Base-by-base conservation (phyloP, 2,797 vertebrate species). In the Poeciliopsis turneri region DNA sequence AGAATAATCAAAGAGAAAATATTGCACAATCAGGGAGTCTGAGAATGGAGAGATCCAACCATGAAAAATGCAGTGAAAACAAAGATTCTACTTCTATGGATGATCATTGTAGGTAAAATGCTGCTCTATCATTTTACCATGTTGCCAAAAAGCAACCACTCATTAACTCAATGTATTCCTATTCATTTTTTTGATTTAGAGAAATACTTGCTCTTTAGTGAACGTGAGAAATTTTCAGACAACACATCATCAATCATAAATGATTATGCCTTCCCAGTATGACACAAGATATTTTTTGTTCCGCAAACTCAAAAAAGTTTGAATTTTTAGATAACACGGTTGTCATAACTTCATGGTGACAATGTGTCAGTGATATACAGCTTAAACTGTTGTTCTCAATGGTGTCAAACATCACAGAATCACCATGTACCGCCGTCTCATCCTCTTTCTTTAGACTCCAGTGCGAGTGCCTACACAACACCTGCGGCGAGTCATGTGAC, bases 401-500 rank as follows among this genome's bases (percentile, higher is more conserved):
- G 30, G 36, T n/a, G 57, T 47, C 16, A 51, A 57, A 36, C 55
- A 41, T 84, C 2, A 70, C 78, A 69, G n/a, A 72, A 28, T 85
- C 1, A 59, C 77, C 79, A 46, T 86, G 73, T 77, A 25, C 73
- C 46, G 5, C 64, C 80, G 13, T 84, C 51, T 82, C 9, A 0
- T 82, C 30, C 78, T 39, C 43, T 82, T 33, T 76, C 79, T 83
- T 28, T 81, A 99, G 98, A 81, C 97, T 95, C 84, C 96, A 94
- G 47, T 99, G 98, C 78, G 93, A 96, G 80, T 99, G 98, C 90
- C 95, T 95, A 72, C 98, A 98, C 91, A 97, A 98, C 88, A 98
- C 98, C 81, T 98, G 97, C 33, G 97, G 98, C 2, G 95, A 97
- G 85, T 97, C 96, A 18, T 99, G 98, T 90, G 95, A 97, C 85